Base-by-base conservation (phyloP, 2,888 invertebrate genomes). In the Julus scanicus region DNA sequence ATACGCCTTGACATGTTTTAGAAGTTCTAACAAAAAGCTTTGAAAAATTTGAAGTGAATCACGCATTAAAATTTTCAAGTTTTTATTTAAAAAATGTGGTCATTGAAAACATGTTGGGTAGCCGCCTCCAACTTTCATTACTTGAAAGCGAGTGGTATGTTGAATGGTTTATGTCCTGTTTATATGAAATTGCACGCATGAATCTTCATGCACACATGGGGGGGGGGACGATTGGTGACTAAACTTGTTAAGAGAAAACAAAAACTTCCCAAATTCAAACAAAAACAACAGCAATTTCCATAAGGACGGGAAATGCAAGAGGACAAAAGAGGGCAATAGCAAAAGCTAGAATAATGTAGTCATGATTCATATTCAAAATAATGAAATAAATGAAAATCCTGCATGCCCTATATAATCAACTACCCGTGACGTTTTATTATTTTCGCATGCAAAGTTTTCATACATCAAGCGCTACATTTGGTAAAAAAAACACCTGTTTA, bases 321-420 rank as follows among this genome's bases (percentile, higher is more conserved):
- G n/a, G 15, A 63, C 57, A 63, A 63, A n/a, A 17, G 57, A 63
- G 3, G 57, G n/a, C n/a, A 63, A 2, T 63, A 17, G 6, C 15
- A 15, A n/a, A n/a, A 6, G 17, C 57, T n/a, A 63, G 57, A 2
- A 63, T 63, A 63, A 63, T 5, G 57, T n/a, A 5, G 15, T 17
- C 17, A n/a, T 63, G 57, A 63, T 63, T 63, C 57, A 63, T n/a
- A 63, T 63, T 15, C 17, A 63, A 2, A 2, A 63, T 5, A 63
- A 63, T 63, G n/a, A 63, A 63, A 53, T 53, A 53, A 63, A 63
- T 63, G 17, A 63, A n/a, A 53, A 53, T 53, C n/a, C 57, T 63
- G 57, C n/a, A 17, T n/a, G 57, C 57, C 57, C 57, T n/a, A 63
- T 5, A 63, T 63, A 63, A 63, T 63, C 57, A 63, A n/a, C 57